Base-by-base conservation (phyloP, 2,797 vertebrate genomes). In the Netta rufina region DNA sequence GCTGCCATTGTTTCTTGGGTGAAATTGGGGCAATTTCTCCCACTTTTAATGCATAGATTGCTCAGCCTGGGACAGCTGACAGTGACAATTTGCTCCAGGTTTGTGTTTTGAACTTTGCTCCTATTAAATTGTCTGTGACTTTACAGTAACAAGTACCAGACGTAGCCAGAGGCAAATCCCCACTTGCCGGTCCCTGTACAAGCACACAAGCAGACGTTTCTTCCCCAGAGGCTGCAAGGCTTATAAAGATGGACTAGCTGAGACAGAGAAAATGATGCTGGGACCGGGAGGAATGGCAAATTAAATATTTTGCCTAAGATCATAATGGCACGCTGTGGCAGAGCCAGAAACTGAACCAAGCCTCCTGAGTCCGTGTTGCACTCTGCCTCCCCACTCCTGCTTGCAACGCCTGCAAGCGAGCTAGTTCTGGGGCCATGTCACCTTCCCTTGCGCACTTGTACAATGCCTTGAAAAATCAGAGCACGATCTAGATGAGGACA, bases 401-500 rank as follows among this genome's bases (percentile, higher is more conserved):
- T 3, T 17, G 65, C 60, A 87, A 72, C 62, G 28, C 28, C 8
- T 1, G 36, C 67, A 73, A 82, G 30, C 0, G 1, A 30, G 33
- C 12, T 61, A 51, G 60, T 25, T 69, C 82, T 80, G 58, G 30
- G 56, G 70, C 21, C 51, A 17, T 9, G 39, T 13, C 47, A 76
- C 11, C 21, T 39, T 87, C 47, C 41, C 3, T 5, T 12, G 17
- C 7, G 32, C 1, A 0, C 39, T 74, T 41, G 72, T 72, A 92
- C 87, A 85, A 95, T 43, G 47, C 32, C 75, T 65, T 72, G 61
- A 87, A 95, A 96, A 91, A 93, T 32, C 33, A 94, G 76, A 36
- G 58, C 28, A 25, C 1, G 3, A 77, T 28, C 65, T 0, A 0
- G 45, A 76, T 4, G 10, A 93, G 43, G 51, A 80, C 13, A 71